A percentile compares a stretch with the other conserved stretches of the same genome.
Conservation (phyloP, 2,888 invertebrate species). For the Agriopis marginaria region DNA sequence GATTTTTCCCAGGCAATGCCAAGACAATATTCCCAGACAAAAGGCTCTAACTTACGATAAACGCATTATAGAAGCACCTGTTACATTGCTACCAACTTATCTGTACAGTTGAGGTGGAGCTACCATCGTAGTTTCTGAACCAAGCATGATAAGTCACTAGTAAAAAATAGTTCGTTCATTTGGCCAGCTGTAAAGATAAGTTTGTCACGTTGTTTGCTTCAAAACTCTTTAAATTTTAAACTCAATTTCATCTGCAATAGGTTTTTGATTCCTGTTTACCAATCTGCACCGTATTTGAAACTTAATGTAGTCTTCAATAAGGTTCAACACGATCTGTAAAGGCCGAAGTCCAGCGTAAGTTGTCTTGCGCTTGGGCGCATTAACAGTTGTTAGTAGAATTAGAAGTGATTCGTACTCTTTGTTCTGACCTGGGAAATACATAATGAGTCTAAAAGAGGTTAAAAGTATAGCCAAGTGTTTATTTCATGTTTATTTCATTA, state of each 20-base stretch:
- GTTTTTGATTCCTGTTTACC: background rate
- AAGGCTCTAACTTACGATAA: conserved; percentile 59
- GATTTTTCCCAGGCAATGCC: conserved; percentile 36
- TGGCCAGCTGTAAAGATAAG: background rate
- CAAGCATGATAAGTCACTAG: no score
- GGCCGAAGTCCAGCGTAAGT: conserved; percentile 8
- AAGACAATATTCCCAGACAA: conserved; percentile 62
- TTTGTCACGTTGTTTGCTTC: background rate
- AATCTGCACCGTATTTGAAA: background rate
- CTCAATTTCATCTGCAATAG: background rate
- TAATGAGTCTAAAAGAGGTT: background rate
- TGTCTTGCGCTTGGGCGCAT: conserved; percentile 24
- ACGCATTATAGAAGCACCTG: conserved; percentile 43
- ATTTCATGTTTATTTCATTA: no score
- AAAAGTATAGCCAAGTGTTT: background rate
- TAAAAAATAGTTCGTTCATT: background rate
- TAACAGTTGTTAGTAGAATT: conserved; percentile 37
- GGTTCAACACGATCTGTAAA: background rate
- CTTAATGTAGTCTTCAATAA: background rate
- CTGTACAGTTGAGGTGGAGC: background rate
- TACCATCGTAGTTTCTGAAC: background rate
- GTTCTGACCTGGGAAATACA: conserved; percentile 29
- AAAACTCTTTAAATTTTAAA: background rate
- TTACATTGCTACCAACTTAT: background rate
- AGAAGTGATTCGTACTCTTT: conserved; percentile 33